Percentiles rank a stretch among this genome's conserved stretches.
These are phyloP conservation scores for Buathra laborator DNA, from an alignment of 2,888 invertebrate genomes.

Conservation along the genomic window DNA sequence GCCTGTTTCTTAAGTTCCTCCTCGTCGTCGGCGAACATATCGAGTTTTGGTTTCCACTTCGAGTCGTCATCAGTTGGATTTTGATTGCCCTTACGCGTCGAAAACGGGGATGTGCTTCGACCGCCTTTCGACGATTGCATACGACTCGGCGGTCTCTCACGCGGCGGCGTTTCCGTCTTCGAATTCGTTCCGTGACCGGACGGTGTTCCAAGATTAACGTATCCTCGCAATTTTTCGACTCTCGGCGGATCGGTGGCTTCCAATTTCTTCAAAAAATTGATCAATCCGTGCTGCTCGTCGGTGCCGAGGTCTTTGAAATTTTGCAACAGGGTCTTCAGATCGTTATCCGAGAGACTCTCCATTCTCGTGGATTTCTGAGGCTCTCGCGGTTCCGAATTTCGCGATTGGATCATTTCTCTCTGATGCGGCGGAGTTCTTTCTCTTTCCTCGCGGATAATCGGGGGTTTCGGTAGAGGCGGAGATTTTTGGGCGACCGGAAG, in stretches of 20 bases:
- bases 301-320: conserved; percentile 93
- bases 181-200: conserved; percentile 56
- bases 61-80: conserved; percentile 84
- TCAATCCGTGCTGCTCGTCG: conserved; percentile 93
- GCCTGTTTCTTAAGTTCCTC: conserved; percentile 74
- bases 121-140: conserved; percentile 63
- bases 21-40: conserved; percentile 83
- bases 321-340: conserved; percentile 92
- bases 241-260: conserved; percentile 91
- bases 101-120: conserved; percentile 86
- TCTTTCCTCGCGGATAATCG: conserved; percentile 37
- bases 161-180: conserved; percentile 48
- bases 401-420: conserved; percentile 62
- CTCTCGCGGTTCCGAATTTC: conserved; percentile 70
- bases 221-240: conserved; percentile 92
- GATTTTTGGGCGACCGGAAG: conserved; percentile 1
- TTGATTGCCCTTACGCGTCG: conserved; percentile 84
- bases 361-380: conserved; percentile 84
- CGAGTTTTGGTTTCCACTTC: conserved; percentile 83
- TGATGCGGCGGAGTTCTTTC: conserved; percentile 24
- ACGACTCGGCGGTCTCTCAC: conserved; percentile 69
- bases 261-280: conserved; percentile 92
- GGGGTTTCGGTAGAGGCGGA: conserved; percentile 1
- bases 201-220: conserved; percentile 87
- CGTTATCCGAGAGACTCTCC: conserved; percentile 92